phyloP scores from a whole-genome alignment of 2,113 vertebrate species.

The Clupea harengus region DNA sequence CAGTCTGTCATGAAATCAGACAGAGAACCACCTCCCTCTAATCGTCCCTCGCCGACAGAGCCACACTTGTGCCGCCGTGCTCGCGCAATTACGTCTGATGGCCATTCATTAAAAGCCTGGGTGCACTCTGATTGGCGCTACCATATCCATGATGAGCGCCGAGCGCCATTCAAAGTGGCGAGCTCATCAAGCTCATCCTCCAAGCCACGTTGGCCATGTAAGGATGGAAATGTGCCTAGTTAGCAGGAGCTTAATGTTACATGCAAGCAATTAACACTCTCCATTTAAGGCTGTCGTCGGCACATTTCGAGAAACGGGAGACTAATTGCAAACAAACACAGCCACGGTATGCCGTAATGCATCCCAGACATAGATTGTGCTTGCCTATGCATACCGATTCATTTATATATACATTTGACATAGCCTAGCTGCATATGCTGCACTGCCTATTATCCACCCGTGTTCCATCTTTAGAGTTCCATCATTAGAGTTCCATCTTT shows the following conservation, averaged over 20 bases:
- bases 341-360: neutral
- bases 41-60: neutral
- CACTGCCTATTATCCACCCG: too few species aligned
- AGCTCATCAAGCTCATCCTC: neutral
- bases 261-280: neutral
- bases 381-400: neutral
- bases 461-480: too few species aligned
- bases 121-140: neutral
- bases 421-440: too few species aligned
- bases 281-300: neutral
- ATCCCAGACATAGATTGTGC: slow-evolving; percentile 5
- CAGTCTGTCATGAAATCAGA: neutral
- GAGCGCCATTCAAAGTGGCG: neutral
- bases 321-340: neutral
- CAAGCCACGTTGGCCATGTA: neutral
- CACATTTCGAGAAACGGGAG: neutral
- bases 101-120: neutral
- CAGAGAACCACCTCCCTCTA: neutral
- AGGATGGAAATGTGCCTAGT: neutral
- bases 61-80: neutral
- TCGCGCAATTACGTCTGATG: neutral
- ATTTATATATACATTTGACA: too few species aligned
- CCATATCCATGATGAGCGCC: neutral
- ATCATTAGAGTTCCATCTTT: too few species aligned
- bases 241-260: neutral